phyloP scores from a whole-genome alignment of 2,888 invertebrate genomes.

The Brachyopa scutellaris region DNA sequence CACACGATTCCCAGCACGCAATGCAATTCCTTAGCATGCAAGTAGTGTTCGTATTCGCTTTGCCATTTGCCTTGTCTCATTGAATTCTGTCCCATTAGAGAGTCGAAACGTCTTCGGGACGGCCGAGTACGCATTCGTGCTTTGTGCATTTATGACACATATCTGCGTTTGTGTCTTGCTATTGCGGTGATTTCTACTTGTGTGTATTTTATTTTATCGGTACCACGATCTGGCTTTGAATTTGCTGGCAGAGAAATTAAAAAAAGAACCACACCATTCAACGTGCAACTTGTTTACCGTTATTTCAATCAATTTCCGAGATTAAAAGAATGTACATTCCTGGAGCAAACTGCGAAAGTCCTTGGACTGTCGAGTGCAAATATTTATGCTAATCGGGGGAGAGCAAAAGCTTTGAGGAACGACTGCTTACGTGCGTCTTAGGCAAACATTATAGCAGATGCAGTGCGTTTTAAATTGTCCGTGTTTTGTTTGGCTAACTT shows the following conservation, averaged over 20 bases:
- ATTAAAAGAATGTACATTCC: neutral
- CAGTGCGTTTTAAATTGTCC: too few relatives aligned
- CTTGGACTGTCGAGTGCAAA: slow-evolving; percentile 5
- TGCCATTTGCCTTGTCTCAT: too few relatives aligned
- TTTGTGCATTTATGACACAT: slow-evolving; percentile 30
- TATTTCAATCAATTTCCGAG: slow-evolving; percentile 15
- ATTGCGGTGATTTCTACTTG: slow-evolving; percentile 11
- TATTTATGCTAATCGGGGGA: slow-evolving; percentile 11
- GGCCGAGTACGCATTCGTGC: slow-evolving; percentile 42
- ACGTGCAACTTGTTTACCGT: neutral
- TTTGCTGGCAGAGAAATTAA: neutral
- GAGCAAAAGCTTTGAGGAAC: neutral
- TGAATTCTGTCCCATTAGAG: neutral
- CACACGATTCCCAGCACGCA: slow-evolving; percentile 54
- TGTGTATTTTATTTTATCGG: neutral
- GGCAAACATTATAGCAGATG: neutral
- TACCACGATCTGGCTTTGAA: neutral
- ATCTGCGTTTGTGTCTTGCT: slow-evolving; percentile 14
- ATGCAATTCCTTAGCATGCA: slow-evolving; percentile 53
- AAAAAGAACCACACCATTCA: neutral
- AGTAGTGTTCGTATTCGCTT: too few relatives aligned
- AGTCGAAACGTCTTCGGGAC: slow-evolving; percentile 19
- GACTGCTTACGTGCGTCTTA: neutral
- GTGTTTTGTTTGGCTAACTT: too few relatives aligned
- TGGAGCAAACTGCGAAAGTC: neutral